Evolutionary conservation across 2,888 invertebrate species (phyloP).

Genomic region (Morpho achilles): DNA sequence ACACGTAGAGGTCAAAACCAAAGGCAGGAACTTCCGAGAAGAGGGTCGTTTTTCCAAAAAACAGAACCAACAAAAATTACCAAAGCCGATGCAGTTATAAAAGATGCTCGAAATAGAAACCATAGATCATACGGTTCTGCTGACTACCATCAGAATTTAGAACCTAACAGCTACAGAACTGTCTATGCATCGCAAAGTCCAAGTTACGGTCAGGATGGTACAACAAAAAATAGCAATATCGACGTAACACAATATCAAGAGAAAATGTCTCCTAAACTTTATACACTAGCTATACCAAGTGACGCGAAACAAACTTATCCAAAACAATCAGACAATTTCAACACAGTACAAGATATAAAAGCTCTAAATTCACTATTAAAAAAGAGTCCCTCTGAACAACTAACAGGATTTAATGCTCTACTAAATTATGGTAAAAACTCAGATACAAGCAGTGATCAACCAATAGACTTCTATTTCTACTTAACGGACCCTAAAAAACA

Average conservation of each 20-base stretch:
- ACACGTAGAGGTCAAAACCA: conserved; percentile 19
- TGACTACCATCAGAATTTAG: conserved; percentile 46
- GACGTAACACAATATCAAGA: conserved; percentile 41
- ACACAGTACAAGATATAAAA: conserved; percentile 58
- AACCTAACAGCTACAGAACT: conserved; percentile 44
- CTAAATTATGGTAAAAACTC: conserved; percentile 40
- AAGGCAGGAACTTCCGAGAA: conserved; percentile 36
- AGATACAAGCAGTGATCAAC: conserved; percentile 42
- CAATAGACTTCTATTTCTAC: conserved; percentile 61
- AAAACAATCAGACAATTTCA: conserved; percentile 54
- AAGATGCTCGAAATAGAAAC: conserved; percentile 52
- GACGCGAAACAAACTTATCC: conserved; percentile 50
- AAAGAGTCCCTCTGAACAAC: conserved; percentile 68
- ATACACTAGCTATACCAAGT: conserved; percentile 50
- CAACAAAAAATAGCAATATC: conserved; percentile 58
- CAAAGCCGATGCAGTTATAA: conserved; percentile 42
- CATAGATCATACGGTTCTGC: conserved; percentile 64
- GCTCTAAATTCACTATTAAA: conserved; percentile 66
- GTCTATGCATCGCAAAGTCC: conserved; percentile 48
- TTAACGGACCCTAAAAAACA: conserved; percentile 45
- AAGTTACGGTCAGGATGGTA: conserved; percentile 58
- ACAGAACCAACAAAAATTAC: conserved; percentile 39
- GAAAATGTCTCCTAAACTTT: conserved; percentile 34
- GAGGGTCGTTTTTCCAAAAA: conserved; percentile 35
- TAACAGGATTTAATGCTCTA: conserved; percentile 70